Evolutionary conservation across 1,140 invertebrate genomes (phyloP), one percentile per base, ranked within the genome.

Genomic region (Drosophila parabipectinata): DNA sequence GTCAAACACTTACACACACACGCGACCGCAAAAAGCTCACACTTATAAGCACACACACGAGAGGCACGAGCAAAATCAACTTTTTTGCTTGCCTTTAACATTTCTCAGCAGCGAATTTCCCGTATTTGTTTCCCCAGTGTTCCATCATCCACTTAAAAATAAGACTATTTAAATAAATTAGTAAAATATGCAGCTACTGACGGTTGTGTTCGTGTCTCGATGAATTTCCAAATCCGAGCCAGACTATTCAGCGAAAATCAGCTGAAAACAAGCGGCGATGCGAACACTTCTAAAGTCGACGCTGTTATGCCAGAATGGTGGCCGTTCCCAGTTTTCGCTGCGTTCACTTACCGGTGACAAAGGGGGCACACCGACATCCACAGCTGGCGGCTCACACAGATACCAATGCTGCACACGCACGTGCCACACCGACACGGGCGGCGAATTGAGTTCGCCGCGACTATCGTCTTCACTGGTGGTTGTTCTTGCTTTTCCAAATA

Each of bases 291-390:
- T 1, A 55, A 41, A 30, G 78, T 30, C 28, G 50, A 24, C 48
- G 57, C n/a, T 63, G 39, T 18, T 82, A 51, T 81, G 78, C 37
- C 14, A 30, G 18, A 58, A 59, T 18, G 12, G 34, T 47, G n/a
- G 3, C 26, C 12, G 15, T 32, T 10, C 34, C 9, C 26, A 4
- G 14, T 10, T 9, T 21, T 21, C 44, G 44, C 18, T 21, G 44
- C 44, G 2, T 7, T 39, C 26, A 24, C 1, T 10, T 28, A 24
- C 21, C 48, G 41, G 18, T 21, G 12, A 45, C n/a, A 21, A 32
- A 6, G 10, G 6, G 10, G 3, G 54, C 21, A 56, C 37, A 9
- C 32, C 37, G n/a, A 63, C 30, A 41, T 10, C 7, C 28, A 26
- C 21, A 8, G 5, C 18, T 34, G 9, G 8, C 10, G 9, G 1